These are phyloP conservation scores for Sepioteuthis lessoniana DNA, from an alignment of 2,888 invertebrate species.

Conservation along the genomic window DNA sequence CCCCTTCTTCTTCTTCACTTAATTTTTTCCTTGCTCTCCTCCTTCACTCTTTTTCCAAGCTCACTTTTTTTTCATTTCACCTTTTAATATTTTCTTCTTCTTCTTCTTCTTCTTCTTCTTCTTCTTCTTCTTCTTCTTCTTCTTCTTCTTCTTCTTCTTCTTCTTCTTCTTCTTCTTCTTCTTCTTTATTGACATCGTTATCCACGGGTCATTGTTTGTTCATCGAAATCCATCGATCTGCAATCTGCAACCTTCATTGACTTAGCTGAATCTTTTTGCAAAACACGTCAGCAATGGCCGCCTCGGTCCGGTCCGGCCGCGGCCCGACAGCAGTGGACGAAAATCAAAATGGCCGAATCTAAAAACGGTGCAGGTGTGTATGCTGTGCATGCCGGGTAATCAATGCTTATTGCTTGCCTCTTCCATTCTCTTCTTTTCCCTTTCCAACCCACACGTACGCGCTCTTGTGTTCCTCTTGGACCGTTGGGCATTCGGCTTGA, in stretches of 20 bases:
- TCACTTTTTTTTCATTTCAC: neutral
- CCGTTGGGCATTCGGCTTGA: neutral
- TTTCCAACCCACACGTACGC: neutral
- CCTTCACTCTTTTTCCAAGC: too few relatives aligned
- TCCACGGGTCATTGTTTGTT: neutral
- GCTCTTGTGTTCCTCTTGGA: neutral
- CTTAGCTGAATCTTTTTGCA: neutral
- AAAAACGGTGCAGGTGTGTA: conserved; percentile 2
- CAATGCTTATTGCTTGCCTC: neutral
- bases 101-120: neutral
- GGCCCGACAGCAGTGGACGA: neutral
- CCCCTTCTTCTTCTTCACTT: too few relatives aligned
- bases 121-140: neutral
- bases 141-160: neutral
- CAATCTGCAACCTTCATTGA: conserved; percentile 17
- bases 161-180: neutral
- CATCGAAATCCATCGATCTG: neutral
- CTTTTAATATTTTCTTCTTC: neutral
- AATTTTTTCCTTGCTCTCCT: too few relatives aligned
- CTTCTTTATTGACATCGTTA: neutral
- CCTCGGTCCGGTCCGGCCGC: neutral
- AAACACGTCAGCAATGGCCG: neutral
- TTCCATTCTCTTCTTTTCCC: neutral
- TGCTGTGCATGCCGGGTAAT: conserved; percentile 2
- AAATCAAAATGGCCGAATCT: neutral